Base-by-base conservation (phyloP, 2,797 vertebrate species). In the Parauchenoglanis ngamensis region DNA sequence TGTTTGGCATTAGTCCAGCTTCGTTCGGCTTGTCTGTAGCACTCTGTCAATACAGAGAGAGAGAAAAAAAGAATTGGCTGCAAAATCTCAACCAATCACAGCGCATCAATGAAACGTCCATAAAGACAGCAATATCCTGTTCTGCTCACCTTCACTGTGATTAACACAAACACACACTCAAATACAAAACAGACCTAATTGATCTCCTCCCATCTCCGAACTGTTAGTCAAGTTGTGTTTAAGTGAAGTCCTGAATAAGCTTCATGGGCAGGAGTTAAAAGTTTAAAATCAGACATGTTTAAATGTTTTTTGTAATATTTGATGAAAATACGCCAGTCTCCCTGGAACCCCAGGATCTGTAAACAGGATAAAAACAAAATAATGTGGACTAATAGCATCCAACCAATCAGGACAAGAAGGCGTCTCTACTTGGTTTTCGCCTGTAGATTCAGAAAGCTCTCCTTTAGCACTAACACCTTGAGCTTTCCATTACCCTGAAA, bases 121-220 rank as follows among this genome's bases (percentile, higher is more conserved):
- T 84, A 79, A 75, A 89, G 86, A 87, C 89, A 88, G 85, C 89
- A 91, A 91, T 90, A 88, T 92, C 87, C 91, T 89, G 89, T 92
- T 89, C 57, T 46, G 72, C 83, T 77, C 52, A 72, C n/a, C 52
- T 56, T 28, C 15, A 21, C 49, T 1, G 17, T 56, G n/a, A 56
- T 78, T 56, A 57, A 25, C 78, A n/a, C 35, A 61, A 44, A 63
- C 78, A 61, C 35, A 61, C 56, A 1, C 77, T 57, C 77, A n/a
- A 61, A 80, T 25, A n/a, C 57, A 61, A 44, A 61, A 59, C 56
- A 59, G 31, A 57, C 52, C 3, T 28, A 17, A 28, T n/a, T 56
- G 7, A 28, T 57, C 31, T 56, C 52, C n/a, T 28, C 84, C 4
- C 52, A 21, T 57, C 54, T 56, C 59, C 21, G 13, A 52, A 31